Evolutionary conservation across 2,888 invertebrate species (phyloP).

Genomic region (Epinotia nisella): DNA sequence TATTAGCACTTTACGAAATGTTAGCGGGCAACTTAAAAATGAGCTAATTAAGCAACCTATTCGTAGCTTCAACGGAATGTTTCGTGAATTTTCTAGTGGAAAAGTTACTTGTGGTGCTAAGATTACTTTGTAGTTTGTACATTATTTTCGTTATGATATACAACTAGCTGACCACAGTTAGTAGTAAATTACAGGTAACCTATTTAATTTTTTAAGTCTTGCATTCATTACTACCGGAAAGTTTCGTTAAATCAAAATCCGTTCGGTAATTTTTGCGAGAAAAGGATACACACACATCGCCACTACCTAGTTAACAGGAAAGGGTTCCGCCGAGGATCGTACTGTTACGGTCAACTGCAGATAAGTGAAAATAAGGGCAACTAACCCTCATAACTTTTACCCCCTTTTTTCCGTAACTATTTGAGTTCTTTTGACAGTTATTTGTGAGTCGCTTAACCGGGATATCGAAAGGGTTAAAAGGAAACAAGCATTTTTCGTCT

Average conservation of each 20-base stretch:
- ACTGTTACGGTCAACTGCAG: constrained; percentile 15
- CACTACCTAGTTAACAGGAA: too few relatives aligned
- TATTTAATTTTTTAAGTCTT: too few relatives aligned
- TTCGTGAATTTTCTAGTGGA: neutral
- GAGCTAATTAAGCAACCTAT: constrained; percentile 14
- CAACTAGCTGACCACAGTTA: too few relatives aligned
- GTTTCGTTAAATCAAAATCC: neutral
- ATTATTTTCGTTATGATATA: too few relatives aligned
- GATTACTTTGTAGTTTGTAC: neutral
- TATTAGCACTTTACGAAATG: constrained; percentile 23
- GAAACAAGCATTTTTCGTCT: constrained; percentile 24
- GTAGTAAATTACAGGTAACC: too few relatives aligned
- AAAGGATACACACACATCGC: too few relatives aligned
- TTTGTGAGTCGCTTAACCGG: constrained; percentile 1
- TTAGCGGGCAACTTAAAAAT: constrained; percentile 16
- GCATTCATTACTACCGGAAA: too few relatives aligned
- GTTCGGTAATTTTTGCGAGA: too few relatives aligned
- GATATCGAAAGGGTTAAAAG: constrained; percentile 20
- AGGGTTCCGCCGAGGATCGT: neutral
- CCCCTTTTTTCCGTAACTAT: constrained; percentile 1
- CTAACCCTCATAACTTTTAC: constrained; percentile 26
- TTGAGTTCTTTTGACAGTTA: constrained; percentile 16
- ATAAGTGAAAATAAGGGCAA: constrained; percentile 28
- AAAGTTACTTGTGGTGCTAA: neutral
- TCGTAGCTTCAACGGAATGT: neutral